phyloP scores from a whole-genome alignment of 2,888 invertebrate genomes.

The Metacarcinus magister region DNA sequence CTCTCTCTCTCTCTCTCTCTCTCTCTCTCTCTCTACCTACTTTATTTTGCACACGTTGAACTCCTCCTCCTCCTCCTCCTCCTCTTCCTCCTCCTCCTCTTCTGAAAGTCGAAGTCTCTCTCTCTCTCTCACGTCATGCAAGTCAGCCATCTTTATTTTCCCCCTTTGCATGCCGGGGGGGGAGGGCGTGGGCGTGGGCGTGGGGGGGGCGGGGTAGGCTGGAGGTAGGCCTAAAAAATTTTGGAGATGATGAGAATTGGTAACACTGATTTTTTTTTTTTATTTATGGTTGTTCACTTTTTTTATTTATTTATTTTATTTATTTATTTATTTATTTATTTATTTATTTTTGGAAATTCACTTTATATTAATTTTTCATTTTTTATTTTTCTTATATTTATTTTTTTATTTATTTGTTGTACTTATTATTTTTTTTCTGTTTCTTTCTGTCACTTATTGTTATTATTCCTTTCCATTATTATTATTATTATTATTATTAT shows the following conservation, averaged over 20 bases:
- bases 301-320: neutral
- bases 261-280: neutral
- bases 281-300: neutral
- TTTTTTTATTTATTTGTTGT: neutral
- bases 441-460: neutral
- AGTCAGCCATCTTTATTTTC: neutral
- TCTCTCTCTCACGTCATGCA: neutral
- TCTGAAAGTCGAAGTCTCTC: neutral
- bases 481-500: too few species aligned
- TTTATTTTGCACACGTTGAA: neutral
- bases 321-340: neutral
- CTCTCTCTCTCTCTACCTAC: neutral
- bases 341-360: neutral
- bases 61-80: neutral
- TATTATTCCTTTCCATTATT: too few species aligned
- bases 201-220: neutral
- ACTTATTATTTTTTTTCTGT: neutral
- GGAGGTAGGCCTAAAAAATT: neutral
- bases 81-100: neutral
- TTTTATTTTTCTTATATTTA: neutral
- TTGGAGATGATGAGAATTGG: neutral
- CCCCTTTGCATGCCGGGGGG: neutral
- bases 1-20: constrained; percentile 39
- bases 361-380: neutral
- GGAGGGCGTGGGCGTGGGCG: neutral